A percentile compares a stretch with the other conserved stretches of the same genome.
phyloP scores from a whole-genome alignment of 2,888 invertebrate genomes.

The Polydrusus pterygomalis region DNA sequence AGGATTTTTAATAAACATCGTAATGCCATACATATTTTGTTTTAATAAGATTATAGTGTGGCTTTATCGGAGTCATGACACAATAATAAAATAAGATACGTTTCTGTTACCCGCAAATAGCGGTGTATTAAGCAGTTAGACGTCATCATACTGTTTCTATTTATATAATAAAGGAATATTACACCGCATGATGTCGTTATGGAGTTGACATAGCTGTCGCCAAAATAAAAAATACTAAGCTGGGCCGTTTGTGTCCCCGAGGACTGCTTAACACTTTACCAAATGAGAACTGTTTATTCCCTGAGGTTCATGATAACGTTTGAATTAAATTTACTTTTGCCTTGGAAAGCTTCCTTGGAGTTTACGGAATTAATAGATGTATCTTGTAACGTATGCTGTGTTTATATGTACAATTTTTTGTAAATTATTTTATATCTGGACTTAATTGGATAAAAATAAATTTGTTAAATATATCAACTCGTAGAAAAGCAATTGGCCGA shows the following conservation, averaged over 20 bases:
- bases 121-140: slow-evolving; percentile 7
- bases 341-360: background rate
- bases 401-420: too few relatives aligned
- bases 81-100: background rate
- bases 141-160: slow-evolving; percentile 37
- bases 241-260: slow-evolving; percentile 39
- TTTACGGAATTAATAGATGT: background rate
- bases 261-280: slow-evolving; percentile 36
- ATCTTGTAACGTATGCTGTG: background rate
- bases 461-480: too few relatives aligned
- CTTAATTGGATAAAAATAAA: too few relatives aligned
- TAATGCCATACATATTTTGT: too few relatives aligned
- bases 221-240: slow-evolving; percentile 46
- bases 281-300: slow-evolving; percentile 46
- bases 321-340: slow-evolving; percentile 31
- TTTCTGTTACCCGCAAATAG: slow-evolving; percentile 7
- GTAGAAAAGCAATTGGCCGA: too few relatives aligned
- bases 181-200: slow-evolving; percentile 38
- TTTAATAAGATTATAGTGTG: too few relatives aligned
- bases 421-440: too few relatives aligned
- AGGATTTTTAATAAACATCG: background rate
- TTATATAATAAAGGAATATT: slow-evolving; percentile 36
- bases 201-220: slow-evolving; percentile 44
- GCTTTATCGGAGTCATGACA: too few relatives aligned
- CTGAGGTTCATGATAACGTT: slow-evolving; percentile 37